Evolutionary conservation across 2,888 invertebrate species (phyloP).

Genomic region (Pherbina coryleti): DNA sequence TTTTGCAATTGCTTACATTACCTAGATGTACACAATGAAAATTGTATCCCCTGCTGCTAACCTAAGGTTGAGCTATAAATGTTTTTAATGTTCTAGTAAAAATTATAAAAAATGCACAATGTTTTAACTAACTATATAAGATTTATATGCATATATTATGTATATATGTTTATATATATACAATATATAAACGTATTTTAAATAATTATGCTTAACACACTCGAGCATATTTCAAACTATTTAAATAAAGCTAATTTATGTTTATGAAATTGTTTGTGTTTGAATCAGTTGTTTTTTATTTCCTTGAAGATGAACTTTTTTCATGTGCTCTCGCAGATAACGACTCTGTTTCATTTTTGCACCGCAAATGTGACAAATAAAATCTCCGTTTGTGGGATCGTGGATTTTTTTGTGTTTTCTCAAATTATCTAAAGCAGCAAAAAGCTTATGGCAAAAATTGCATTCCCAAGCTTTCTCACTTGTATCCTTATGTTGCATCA

Average conservation of each 20-base stretch:
- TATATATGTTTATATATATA: too few species aligned
- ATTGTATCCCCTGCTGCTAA: too few species aligned
- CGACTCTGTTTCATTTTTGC: slow-evolving; percentile 46
- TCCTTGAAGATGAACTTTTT: slow-evolving; percentile 39
- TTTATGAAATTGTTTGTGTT: not conserved
- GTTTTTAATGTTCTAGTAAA: not conserved
- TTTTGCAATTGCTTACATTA: too few species aligned
- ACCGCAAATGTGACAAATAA: slow-evolving; percentile 47
- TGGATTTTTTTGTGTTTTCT: slow-evolving; percentile 49
- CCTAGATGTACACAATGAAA: too few species aligned
- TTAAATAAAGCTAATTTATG: not conserved
- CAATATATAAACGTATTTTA: too few species aligned
- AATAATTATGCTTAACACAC: too few species aligned
- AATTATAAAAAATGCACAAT: not conserved
- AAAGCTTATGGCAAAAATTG: slow-evolving; percentile 44
- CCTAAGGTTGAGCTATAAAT: not conserved
- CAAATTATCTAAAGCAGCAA: slow-evolving; percentile 43
- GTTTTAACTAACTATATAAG: slow-evolving; percentile 2
- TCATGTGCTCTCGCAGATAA: slow-evolving; percentile 47
- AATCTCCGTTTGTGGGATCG: slow-evolving; percentile 43
- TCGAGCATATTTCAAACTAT: too few species aligned
- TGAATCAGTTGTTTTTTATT: not conserved
- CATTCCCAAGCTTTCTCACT: slow-evolving; percentile 41
- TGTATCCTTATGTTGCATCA: slow-evolving; percentile 38
- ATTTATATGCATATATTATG: not conserved